Percentiles rank a stretch among this genome's conserved stretches.
These are phyloP conservation scores for Nibea coibor DNA, from an alignment of 2,113 vertebrate genomes.

Conservation along the genomic window DNA sequence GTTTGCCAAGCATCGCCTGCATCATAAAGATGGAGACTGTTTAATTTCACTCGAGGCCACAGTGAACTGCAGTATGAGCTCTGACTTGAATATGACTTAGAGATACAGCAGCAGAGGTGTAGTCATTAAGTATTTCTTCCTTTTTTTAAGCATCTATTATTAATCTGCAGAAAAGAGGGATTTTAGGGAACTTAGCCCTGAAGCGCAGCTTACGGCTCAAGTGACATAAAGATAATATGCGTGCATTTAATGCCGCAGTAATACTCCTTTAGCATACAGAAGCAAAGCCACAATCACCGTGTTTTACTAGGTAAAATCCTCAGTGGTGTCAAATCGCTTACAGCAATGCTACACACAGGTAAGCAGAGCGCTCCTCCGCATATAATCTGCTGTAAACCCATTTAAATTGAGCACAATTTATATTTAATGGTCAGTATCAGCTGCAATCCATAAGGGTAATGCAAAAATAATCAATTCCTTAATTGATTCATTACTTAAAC, in stretches of 20 bases:
- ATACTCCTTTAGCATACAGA: conserved; percentile 63
- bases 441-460: conserved; percentile 64
- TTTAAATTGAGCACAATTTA: conserved; percentile 65
- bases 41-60: conserved; percentile 59
- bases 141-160: conserved; percentile 65
- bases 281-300: conserved; percentile 48
- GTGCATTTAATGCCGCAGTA: conserved; percentile 69
- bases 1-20: conserved; percentile 49
- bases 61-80: conserved; percentile 47
- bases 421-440: conserved; percentile 73
- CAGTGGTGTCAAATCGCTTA: conserved; percentile 43
- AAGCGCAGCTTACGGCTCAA: conserved; percentile 67
- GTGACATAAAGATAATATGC: conserved; percentile 72
- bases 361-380: conserved; percentile 41
- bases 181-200: conserved; percentile 66
- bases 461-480: conserved; percentile 69
- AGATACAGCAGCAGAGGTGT: conserved; percentile 35
- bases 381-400: conserved; percentile 61
- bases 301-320: conserved; percentile 64
- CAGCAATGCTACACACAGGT: conserved; percentile 37
- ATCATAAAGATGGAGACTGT: conserved; percentile 46
- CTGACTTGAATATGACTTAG: conserved; percentile 38
- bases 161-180: conserved; percentile 62
- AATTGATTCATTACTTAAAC: conserved; percentile 78
- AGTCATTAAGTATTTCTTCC: conserved; percentile 65